Conservation (phyloP, 2,888 invertebrate genomes). For the Cryptus viduatorius region DNA sequence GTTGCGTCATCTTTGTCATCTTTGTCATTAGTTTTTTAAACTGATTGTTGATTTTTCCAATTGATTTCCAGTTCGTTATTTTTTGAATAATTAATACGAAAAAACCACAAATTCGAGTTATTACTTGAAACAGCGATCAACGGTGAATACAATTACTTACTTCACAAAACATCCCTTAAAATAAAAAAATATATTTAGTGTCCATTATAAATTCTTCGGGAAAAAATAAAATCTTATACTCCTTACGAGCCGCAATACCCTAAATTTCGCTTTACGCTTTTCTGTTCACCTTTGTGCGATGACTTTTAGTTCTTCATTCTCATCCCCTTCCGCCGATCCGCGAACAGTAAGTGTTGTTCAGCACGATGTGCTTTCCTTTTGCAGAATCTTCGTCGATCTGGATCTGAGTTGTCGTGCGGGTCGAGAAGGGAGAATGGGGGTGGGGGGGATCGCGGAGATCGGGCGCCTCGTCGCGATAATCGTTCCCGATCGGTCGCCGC, state of each 20-base stretch:
- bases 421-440: neutral
- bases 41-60: too few relatives aligned
- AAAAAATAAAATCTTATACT: neutral
- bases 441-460: constrained; percentile 27
- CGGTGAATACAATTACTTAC: too few relatives aligned
- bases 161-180: too few relatives aligned
- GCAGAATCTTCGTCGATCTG: constrained; percentile 56
- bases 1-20: too few relatives aligned
- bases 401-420: constrained; percentile 30
- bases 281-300: neutral
- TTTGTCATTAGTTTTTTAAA: too few relatives aligned
- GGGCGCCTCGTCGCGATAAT: constrained; percentile 65
- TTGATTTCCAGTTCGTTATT: too few relatives aligned
- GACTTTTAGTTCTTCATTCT: constrained; percentile 3
- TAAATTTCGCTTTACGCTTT: constrained; percentile 61
- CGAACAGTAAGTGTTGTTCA: constrained; percentile 49
- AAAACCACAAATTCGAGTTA: too few relatives aligned
- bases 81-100: too few relatives aligned
- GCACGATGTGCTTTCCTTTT: constrained; percentile 45
- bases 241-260: neutral
- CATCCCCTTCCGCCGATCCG: constrained; percentile 37
- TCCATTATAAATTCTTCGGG: neutral
- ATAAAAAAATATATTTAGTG: too few relatives aligned
- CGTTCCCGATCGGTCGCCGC: constrained; percentile 59
- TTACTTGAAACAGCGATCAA: too few relatives aligned